Base-by-base conservation (phyloP, 2,797 vertebrate species). In the Sylvia borin region DNA sequence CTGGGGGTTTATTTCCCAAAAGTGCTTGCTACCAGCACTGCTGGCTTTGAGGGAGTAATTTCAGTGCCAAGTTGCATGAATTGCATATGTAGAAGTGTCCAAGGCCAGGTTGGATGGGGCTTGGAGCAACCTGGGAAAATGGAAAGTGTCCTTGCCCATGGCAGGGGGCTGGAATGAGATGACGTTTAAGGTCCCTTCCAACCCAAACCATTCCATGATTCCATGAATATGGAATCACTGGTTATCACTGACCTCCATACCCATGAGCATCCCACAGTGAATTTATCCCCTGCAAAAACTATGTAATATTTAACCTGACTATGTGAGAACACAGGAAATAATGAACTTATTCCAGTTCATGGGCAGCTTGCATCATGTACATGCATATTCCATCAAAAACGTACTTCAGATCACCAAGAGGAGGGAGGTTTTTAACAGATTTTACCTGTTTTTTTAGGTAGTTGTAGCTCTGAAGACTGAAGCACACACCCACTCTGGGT, bases 311-410 rank as follows among this genome's bases (percentile, higher is more conserved):
- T 88, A 65, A 54, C 42, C 40, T 85, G 75, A 64, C 36, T 53
- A 16, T 2, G 2, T 0, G 1, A 60, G 16, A 26, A 7, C 5
- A 29, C 18, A 54, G n/a, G 27, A 31, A 54, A n/a, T 60, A 66
- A 58, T 0, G 0, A 74, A 42, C 8, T 58, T 72, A 18, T 6
- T 34, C 34, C 27, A 13, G 22, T 13, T 71, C 45, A 17, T 3
- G 11, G 53, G 48, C 48, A 67, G 26, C 34, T 78, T n/a, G 32
- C 10, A 15, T 4, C 65, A 3, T 6, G 32, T 13, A 26, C 5
- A 0, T 45, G 5, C 21, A 31, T 10, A 76, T 36, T 43, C 9
- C 25, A 24, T 26, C 12, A 2, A 9, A 60, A 65, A 77, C 60
- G 54, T 43, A 40, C 71, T 3, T 2, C 0, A 61, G 6, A 53